Evolutionary conservation across 2,113 vertebrate genomes (phyloP), one percentile per base, ranked within the genome.

Genomic region (Hypanus sabinus): DNA sequence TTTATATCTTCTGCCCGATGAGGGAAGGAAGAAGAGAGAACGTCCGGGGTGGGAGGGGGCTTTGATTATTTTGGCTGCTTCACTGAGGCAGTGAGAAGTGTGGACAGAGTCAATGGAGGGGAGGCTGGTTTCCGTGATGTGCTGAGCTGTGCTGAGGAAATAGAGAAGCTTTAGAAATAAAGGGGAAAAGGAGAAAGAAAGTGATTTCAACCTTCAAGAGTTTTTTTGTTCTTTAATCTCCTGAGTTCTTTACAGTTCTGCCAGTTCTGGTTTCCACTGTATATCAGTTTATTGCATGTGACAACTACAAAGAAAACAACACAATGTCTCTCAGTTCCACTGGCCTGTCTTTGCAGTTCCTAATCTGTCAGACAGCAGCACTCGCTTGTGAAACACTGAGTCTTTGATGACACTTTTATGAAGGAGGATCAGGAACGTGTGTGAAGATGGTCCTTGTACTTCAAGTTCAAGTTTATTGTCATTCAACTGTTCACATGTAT

Each of bases 381-480:
- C 11, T 30, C 5, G 24, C 57, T 87, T 87, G 83, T 30, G 60
- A 87, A 60, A 85, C 46, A 46, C 22, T 22, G 46, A 55, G 14
- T 46, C 46, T 87, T 87, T 87, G 83, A 87, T 87, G 30, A 87
- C 55, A 87, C 83, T 62, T 87, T 87, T 55, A 87, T 87, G 57
- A 87, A 87, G 24, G 27, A 60, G 55, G 27, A 60, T 55, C 22
- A 60, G 83, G 83, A 87, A 87, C 55, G 0, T 30, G 81, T 55
- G 81, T 27, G 57, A 38, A 2, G 81, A 85, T 46, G 46, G 81
- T 55, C 10, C 83, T 60, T 87, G 83, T 87, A 87, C 30, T 87
- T 46, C 46, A 46, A 46, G 46, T 46, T 46, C 46, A 46, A 46
- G 46, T 46, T 46, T 1, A 46, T 46, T 1, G 46, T 46, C 46